Evolutionary conservation across 2,797 vertebrate species (phyloP), one percentile per base, ranked within the genome.

Genomic region (Streptopelia turtur): DNA sequence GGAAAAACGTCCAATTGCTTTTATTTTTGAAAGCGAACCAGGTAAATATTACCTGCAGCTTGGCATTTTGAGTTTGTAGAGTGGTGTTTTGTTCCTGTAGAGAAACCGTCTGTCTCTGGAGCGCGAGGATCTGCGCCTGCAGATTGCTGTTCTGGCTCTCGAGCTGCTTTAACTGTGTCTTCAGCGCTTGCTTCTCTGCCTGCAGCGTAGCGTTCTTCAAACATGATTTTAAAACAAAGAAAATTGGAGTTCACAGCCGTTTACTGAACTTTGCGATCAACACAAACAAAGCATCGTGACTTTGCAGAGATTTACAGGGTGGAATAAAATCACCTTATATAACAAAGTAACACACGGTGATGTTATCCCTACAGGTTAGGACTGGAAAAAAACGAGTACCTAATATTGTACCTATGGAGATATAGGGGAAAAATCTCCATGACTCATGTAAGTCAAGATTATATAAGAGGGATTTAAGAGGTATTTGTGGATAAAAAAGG

Each of bases 51-150:
- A 99, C 99, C 99, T 99, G 99, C 87, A 99, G 98, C 93, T 99
- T 99, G 94, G 99, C 99, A 35, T 99, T 99, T 96, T 99, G 99
- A 6, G 98, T 99, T 94, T 99, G 99, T 14, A 99, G 98, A 6
- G 98, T 98, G 4, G 99, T 99, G 92, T 99, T 99, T 96, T 99
- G 99, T 92, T 99, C 99, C 94, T 99, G 99, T 55, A 99, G 96
- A 28, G 99, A 99, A 33, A 99, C 98, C 0, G 98, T 99, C 97
- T 99, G 99, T 59, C 99, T 98, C 97, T 99, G 99, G 93, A 99
- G 98, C 2, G 99, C 98, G 77, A 99, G 98, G 86, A 99, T 99
- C 97, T 99, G 99, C 83, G 99, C 99, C 98, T 99, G 99, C 81
- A 99, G 98, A 97, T 99, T 99, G 96, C 94, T 98, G 96, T 98